Evolutionary conservation across 2,113 vertebrate species (phyloP), one percentile per base, ranked within the genome.

Genomic region (Siniperca chuatsi): DNA sequence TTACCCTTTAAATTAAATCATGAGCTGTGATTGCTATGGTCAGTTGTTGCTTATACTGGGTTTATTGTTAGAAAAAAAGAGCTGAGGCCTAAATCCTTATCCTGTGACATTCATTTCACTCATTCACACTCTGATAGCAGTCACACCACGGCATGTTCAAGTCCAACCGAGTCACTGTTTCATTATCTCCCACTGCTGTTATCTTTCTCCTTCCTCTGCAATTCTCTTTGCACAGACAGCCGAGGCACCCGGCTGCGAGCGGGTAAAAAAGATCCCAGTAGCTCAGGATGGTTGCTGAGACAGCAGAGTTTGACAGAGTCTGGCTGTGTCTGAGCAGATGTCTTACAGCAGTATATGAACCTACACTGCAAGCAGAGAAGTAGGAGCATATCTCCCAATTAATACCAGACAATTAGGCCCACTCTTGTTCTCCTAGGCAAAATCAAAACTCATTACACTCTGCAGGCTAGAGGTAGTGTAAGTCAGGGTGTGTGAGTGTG

Each of bases 121-220:
- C 20, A 3, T 46, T 57, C 71, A 42, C 62, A 37, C 61, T 72
- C 74, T 73, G 74, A 81, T 40, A 72, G 60, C 58, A 68, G 73
- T 68, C 67, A 44, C 79, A 61, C 71, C 78, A 23, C 25, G 12
- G 61, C 61, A 58, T 7, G 62, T 77, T 76, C 65, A 46, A 83
- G 84, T 75, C 82, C 69, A 58, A 25, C 60, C 25, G 3, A 84
- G 79, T 83, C 81, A 48, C 74, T 81, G 79, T 65, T 76, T 81
- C 70, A 78, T 89, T 77, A 82, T 78, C 79, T 85, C 68, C 69
- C 57, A 33, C 75, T 40, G 75, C 64, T 62, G 64, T 90, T 88
- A 87, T 92, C 83, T 83, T 48, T 60, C 79, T 82, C 65, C 55
- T 68, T 82, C 81, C 87, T 72, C 70, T 85, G 83, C 67, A 80